Evolutionary conservation across 30 jellyfish, hydroid and myxozoan genomes (phyloP).

Genomic region (Cassiopea xamachana): DNA sequence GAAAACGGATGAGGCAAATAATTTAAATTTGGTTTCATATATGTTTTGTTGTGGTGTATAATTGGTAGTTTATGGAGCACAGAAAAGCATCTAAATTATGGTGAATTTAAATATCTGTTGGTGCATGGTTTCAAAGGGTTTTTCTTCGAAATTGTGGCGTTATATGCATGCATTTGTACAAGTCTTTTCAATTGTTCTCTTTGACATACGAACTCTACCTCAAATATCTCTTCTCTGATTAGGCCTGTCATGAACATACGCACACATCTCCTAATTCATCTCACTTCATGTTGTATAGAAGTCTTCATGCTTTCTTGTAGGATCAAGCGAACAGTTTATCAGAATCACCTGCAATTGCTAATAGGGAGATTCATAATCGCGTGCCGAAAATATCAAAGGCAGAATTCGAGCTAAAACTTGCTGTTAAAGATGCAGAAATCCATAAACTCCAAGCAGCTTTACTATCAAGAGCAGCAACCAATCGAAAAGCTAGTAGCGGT

Average conservation of each 20-base stretch:
- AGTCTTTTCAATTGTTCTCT: no score
- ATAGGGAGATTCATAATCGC: neutral
- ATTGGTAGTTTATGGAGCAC: no score
- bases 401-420: slow-evolving; percentile 77
- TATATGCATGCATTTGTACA: no score
- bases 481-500: slow-evolving; percentile 60
- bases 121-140: no score
- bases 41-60: no score
- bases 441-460: slow-evolving; percentile 81
- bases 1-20: neutral
- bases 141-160: no score
- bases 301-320: neutral
- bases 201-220: no score
- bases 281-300: neutral
- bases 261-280: no score
- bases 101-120: no score
- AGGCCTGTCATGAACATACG: no score
- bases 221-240: no score
- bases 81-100: no score
- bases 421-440: slow-evolving; percentile 89
- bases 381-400: slow-evolving; percentile 43
- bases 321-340: slow-evolving; percentile 3
- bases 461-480: slow-evolving; percentile 39
- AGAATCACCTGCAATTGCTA: neutral
- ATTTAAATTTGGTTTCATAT: neutral